Base-by-base conservation (phyloP, 2,113 vertebrate species). In the Misgurnus mizolepis region DNA sequence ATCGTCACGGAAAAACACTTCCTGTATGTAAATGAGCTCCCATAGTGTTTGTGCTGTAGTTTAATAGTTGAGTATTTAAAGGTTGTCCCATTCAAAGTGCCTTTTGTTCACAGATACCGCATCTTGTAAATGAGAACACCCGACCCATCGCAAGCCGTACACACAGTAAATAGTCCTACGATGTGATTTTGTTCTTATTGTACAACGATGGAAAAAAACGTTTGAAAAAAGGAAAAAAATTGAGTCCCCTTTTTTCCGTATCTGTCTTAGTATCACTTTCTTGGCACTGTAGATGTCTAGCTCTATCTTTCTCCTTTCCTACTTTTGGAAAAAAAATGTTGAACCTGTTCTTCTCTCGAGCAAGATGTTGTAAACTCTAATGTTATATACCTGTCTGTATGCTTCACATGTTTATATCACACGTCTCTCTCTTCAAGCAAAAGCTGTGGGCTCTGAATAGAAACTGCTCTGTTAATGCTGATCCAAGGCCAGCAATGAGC, bases 11-110 rank as follows among this genome's bases (percentile, higher is more conserved):
- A 67, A 78, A 70, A 78, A 70, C 55, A 12, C 55, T 71, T 56
- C 65, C 78, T 86, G 85, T 86, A 88, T 91, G 90, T 93, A 92
- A 91, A 92, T 92, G 85, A 89, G 88, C 91, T 90, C 90, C 86
- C 84, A 76, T 91, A 91, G 92, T 93, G 89, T 89, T 93, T 84
- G 91, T 93, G 92, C 89, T 86, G 92, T 92, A 92, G 91, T 92
- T 90, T 92, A 90, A 89, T 91, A 92, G 90, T 87, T 90, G 89
- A 93, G 92, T 91, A 92, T 91, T 92, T 92, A 92, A 94, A 94
- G 91, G 93, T 94, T 90, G 92, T 94, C 92, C 90, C 90, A 81
- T 92, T 92, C 91, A 94, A 93, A 93, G 93, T 94, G 93, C 92
- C 93, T 94, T 93, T 93, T 93, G 93, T 93, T 92, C 91, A 92